Base-by-base conservation (phyloP, 1,140 invertebrate genomes). In the Panagrolaimus sp. region DNA sequence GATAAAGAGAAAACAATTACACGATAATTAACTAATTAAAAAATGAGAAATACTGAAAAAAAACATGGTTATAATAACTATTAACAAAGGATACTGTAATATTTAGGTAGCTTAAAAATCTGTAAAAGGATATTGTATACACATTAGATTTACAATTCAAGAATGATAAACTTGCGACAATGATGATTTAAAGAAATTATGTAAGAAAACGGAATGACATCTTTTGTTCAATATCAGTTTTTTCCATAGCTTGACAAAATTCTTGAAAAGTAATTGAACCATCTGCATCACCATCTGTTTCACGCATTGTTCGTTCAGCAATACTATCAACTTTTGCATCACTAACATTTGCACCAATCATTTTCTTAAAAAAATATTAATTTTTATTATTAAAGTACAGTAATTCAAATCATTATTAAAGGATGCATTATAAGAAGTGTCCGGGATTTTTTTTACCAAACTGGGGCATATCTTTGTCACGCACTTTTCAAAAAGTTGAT, bases 241-340 rank as follows among this genome's bases (percentile, higher is more conserved):
- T 79, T 64, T 85, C 85, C 85, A 86, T 86, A 7, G 84, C 85
- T 84, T 91, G 90, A 82, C 90, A 93, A 84, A 98, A 99, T 85
- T 99, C 96, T 72, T 96, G 91, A 85, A 98, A 98, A 0, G 92
- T 95, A 74, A 99, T 98, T 88, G 91, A 92, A 73, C 92, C 90
- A 84, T 98, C 94, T 51, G 91, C 91, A 86, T 97, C 92, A 74
- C 89, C 88, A 85, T 99, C 96, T 0, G 95, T 95, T 86, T 98
- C 96, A 2, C 92, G 79, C 77, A 98, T 97, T 23, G 96, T 98
- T 68, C 94, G 87, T 83, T 98, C 95, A 4, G 95, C 96, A 80
- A 99, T 98, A 82, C 93, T 97, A 2, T 78, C 79, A 84, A 92
- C 91, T 89, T 96, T 76, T 91, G 87, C 87, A 72, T 86, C 85